Evolutionary conservation across 2,888 invertebrate species (phyloP), one percentile per base, ranked within the genome.

Genomic region (Folsomia manolachei): DNA sequence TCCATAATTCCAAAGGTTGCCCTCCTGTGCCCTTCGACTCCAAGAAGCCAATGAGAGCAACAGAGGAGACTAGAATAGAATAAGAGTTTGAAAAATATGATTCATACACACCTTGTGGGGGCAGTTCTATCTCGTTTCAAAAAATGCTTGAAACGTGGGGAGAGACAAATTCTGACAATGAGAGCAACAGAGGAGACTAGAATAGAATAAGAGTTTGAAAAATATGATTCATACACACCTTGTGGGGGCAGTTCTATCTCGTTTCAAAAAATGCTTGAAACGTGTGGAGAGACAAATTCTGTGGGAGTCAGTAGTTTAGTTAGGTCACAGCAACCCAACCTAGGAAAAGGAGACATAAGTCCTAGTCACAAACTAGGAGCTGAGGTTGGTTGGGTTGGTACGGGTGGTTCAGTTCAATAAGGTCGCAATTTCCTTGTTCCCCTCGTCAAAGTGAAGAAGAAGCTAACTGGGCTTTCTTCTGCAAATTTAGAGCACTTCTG

Each of bases 401-500:
- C 14, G 39, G 39, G 14, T 39, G 14, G 39, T 39, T 39, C 39
- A 39, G n/a, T n/a, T n/a, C 39, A 39, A 14, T 39, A 14, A 39
- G 63, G 61, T 62, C 56, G 23, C 27, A 60, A 11, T 56, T 53
- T 71, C 24, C 64, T 56, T 56, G 21, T 52, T 69, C 69, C 60
- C 51, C 64, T 62, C 63, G 25, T 63, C 25, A 23, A 60, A 19
- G 56, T 61, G 62, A 67, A 23, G 27, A 71, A 26, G 27, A 39
- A 71, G 53, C 66, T 62, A 39, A 66, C 66, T 66, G 66, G 52
- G 27, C 52, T 52, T 66, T 66, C 66, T 66, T n/a, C 52, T 51
- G 66, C 51, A 79, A 81, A 81, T 81, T 81, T 81, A 81, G 74
- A 79, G 77, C 77, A 77, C 81, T 76, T 78, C 75, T 74, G 81